Evolutionary conservation across 2,113 vertebrate genomes (phyloP).

Genomic region (Rhodinocichla rosea): DNA sequence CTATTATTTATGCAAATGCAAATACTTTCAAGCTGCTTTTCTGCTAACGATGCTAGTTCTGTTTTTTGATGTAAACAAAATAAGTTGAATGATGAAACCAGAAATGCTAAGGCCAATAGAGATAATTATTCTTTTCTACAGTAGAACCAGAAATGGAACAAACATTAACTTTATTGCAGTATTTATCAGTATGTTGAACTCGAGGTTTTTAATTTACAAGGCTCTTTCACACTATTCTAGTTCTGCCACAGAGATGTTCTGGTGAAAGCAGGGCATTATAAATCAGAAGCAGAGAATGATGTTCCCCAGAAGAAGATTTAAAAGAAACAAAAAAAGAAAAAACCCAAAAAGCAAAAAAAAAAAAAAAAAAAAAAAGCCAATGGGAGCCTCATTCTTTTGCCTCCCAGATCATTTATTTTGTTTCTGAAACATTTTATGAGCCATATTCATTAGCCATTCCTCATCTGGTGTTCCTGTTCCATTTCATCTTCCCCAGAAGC

Average conservation of each 20-base stretch:
- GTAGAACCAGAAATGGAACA: not conserved
- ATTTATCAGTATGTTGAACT: slow-evolving; percentile 5
- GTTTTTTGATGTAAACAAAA: not conserved
- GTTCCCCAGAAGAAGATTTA: not conserved
- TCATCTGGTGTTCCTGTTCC: not conserved
- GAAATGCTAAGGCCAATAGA: slow-evolving; percentile 2
- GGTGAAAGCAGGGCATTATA: not conserved
- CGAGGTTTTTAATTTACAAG: slow-evolving; percentile 8
- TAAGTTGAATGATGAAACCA: not conserved
- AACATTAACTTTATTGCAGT: not conserved
- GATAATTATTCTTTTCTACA: not conserved
- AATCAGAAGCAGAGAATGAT: not conserved
- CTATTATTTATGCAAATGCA: not conserved
- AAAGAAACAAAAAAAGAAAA: not conserved
- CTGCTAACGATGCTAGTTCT: not conserved
- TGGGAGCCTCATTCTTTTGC: not conserved
- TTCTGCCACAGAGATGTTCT: not conserved
- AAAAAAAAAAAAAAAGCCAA: not conserved
- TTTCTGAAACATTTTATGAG: not conserved
- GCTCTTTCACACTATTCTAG: not conserved
- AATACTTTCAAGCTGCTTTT: not conserved
- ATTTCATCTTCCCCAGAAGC: not conserved
- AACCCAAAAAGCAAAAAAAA: no score
- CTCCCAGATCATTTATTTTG: not conserved
- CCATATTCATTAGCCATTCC: not conserved